These are phyloP conservation scores for Dolichoris vasculosae DNA, from an alignment of 1,140 invertebrate species.

Conservation along the genomic window DNA sequence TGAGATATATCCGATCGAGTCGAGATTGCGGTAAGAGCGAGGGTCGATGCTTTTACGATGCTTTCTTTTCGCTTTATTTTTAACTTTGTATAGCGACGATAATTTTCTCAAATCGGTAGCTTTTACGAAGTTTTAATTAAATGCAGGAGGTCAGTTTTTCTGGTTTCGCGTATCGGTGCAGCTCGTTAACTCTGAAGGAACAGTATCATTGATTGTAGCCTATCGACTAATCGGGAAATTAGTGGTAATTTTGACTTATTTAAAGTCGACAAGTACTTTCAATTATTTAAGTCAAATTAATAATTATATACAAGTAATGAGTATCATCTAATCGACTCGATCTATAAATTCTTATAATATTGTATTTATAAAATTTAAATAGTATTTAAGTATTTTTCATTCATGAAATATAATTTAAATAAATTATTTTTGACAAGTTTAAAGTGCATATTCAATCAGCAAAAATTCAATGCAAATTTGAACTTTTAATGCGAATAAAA, in stretches of 20 bases:
- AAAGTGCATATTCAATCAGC: too few species aligned
- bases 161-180: background rate
- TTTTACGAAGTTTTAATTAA: constrained; percentile 37
- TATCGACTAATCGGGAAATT: background rate
- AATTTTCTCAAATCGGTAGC: constrained; percentile 12
- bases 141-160: constrained; percentile 19
- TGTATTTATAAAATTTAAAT: too few species aligned
- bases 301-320: too few species aligned
- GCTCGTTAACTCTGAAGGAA: background rate
- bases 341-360: too few species aligned
- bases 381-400: too few species aligned
- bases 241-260: background rate
- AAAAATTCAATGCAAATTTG: too few species aligned
- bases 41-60: background rate
- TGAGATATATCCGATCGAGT: background rate
- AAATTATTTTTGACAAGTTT: too few species aligned
- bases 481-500: too few species aligned
- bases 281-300: too few species aligned
- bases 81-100: background rate
- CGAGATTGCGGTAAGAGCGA: background rate
- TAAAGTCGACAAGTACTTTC: background rate
- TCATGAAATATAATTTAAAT: too few species aligned
- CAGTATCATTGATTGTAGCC: background rate
- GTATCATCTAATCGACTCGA: too few species aligned
- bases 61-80: constrained; percentile 6